phyloP scores from a whole-genome alignment of 2,113 vertebrate genomes.

The Perccottus glenii region DNA sequence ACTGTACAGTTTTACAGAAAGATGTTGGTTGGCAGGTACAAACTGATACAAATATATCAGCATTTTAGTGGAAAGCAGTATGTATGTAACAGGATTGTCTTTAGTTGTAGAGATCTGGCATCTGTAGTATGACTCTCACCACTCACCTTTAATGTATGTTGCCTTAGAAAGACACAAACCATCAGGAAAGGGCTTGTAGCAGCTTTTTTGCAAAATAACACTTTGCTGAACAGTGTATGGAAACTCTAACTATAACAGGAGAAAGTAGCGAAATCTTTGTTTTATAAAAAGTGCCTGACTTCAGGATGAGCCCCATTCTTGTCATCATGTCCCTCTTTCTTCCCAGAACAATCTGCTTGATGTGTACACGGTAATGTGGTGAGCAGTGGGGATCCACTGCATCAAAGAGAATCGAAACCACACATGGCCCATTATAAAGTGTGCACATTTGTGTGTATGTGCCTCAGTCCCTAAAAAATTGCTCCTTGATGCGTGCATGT shows the following conservation, averaged over 20 bases:
- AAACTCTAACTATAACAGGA: neutral
- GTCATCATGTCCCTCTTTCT: conserved; percentile 60
- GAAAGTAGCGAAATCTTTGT: conserved; percentile 35
- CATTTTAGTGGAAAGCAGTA: too few relatives aligned
- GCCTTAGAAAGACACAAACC: too few relatives aligned
- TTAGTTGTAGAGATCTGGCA: too few relatives aligned
- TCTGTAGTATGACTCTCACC: too few relatives aligned
- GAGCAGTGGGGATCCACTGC: conserved; percentile 56
- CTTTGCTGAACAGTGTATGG: too few relatives aligned
- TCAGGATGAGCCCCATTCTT: conserved; percentile 55
- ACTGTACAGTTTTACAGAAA: too few relatives aligned
- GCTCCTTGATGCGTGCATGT: conserved; percentile 17
- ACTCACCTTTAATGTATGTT: too few relatives aligned
- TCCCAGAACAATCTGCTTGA: conserved; percentile 67
- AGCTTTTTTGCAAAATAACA: too few relatives aligned
- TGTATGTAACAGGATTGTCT: too few relatives aligned
- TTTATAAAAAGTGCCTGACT: conserved; percentile 44
- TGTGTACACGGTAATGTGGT: conserved; percentile 63
- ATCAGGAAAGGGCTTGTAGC: too few relatives aligned
- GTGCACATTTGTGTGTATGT: conserved; percentile 11
- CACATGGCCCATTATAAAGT: conserved; percentile 58
- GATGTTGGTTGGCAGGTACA: too few relatives aligned
- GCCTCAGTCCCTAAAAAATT: conserved; percentile 17
- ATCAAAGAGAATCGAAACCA: conserved; percentile 70
- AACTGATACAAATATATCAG: too few relatives aligned